These are phyloP conservation scores for Drosophila leontia DNA, from an alignment of 1,140 invertebrate genomes.

Conservation along the genomic window DNA sequence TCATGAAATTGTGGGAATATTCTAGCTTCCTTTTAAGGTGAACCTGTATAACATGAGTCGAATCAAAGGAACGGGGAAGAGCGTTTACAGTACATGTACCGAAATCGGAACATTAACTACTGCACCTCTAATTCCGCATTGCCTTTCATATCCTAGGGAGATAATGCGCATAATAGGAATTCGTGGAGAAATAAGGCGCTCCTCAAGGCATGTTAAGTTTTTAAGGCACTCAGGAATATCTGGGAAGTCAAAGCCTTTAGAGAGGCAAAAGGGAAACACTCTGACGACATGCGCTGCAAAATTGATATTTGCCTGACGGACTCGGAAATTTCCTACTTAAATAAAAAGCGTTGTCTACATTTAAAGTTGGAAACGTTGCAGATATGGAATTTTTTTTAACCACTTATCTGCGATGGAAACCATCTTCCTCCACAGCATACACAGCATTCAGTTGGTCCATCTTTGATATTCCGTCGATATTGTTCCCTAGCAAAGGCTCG, in stretches of 20 bases:
- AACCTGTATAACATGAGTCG: too few relatives aligned
- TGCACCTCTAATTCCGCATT: background rate
- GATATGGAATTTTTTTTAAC: background rate
- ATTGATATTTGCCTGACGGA: background rate
- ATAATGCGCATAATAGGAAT: background rate
- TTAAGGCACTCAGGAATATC: too few relatives aligned
- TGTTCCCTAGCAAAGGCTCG: background rate
- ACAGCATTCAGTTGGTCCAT: background rate
- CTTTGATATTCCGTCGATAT: background rate
- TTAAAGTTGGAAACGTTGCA: background rate
- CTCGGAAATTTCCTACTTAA: too few relatives aligned
- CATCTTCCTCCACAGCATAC: conserved; percentile 2
- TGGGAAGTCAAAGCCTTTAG: background rate
- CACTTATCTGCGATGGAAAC: background rate
- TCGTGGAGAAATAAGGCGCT: background rate
- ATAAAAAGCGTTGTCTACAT: too few relatives aligned
- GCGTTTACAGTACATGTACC: background rate
- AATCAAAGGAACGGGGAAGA: background rate
- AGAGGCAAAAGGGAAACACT: background rate
- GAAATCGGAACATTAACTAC: background rate
- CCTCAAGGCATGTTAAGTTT: too few relatives aligned
- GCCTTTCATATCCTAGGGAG: background rate
- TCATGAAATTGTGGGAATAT: too few relatives aligned
- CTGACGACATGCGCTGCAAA: background rate
- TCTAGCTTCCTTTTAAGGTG: too few relatives aligned